Conservation (phyloP, 2,888 invertebrate species). For the Andrena camellia region DNA sequence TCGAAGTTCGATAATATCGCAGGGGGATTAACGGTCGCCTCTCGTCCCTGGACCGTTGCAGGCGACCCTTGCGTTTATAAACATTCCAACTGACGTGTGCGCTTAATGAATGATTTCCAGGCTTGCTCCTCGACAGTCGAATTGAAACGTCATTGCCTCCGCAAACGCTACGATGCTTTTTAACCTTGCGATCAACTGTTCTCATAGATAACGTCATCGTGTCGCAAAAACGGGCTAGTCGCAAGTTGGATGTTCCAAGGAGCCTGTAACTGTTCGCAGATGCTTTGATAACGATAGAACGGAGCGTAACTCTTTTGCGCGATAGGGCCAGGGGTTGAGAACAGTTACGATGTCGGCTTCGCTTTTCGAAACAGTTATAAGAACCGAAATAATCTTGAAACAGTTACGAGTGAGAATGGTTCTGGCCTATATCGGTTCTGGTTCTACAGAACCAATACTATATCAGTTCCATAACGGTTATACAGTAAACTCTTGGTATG, state of each 20-base stretch:
- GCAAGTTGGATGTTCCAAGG: neutral
- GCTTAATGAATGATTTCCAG: constrained; percentile 41
- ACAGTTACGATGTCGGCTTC: neutral
- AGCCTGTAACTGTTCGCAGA: neutral
- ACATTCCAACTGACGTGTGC: neutral
- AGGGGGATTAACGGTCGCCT: neutral
- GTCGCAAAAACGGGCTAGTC: neutral
- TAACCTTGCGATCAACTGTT: constrained; percentile 23
- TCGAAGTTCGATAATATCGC: neutral
- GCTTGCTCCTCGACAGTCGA: constrained; percentile 7
- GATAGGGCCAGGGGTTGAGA: neutral
- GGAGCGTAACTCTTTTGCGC: neutral
- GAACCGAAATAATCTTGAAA: too few species aligned
- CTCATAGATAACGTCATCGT: constrained; percentile 24
- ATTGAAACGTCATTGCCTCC: neutral
- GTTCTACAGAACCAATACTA: too few species aligned
- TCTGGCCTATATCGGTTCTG: too few species aligned
- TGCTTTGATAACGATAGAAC: neutral
- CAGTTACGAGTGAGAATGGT: too few species aligned
- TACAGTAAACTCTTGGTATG: too few species aligned
- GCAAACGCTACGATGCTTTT: neutral
- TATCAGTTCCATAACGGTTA: too few species aligned
- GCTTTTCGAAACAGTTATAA: too few species aligned
- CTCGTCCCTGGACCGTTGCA: neutral
- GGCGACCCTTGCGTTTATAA: neutral